Percentiles rank a stretch among this genome's conserved stretches.
Evolutionary conservation across 2,797 vertebrate genomes (phyloP).

Genomic region (Sebastes vulpes): DNA sequence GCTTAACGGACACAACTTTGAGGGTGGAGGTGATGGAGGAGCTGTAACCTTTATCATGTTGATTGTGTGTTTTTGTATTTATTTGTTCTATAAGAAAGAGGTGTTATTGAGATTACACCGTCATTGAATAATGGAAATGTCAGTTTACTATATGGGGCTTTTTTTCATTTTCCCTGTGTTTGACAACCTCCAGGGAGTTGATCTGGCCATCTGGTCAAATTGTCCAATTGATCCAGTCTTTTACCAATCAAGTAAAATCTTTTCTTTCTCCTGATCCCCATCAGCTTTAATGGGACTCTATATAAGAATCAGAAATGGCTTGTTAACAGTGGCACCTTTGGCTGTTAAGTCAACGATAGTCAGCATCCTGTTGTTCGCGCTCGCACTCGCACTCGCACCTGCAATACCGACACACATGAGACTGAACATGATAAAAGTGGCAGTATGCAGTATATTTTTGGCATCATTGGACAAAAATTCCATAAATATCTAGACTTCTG

Average conservation of each 20-base stretch:
- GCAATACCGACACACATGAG: no score
- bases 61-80: not conserved
- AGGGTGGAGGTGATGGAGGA: not conserved
- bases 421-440: no score
- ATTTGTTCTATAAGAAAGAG: not conserved
- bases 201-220: slow-evolving; percentile 23
- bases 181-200: slow-evolving; percentile 1
- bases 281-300: slow-evolving; percentile 8
- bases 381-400: no score
- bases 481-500: no score
- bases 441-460: no score
- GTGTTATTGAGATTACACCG: not conserved
- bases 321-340: not conserved
- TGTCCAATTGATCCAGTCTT: slow-evolving; percentile 49
- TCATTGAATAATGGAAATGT: slow-evolving; percentile 1
- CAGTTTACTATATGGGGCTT: not conserved
- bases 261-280: slow-evolving; percentile 29
- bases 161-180: slow-evolving; percentile 14
- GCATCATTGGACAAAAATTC: no score
- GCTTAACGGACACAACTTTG: not conserved
- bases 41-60: not conserved
- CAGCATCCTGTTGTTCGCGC: no score
- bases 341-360: not conserved
- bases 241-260: slow-evolving; percentile 25
- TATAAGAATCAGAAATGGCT: not conserved